A percentile compares a stretch with the other conserved stretches of the same genome.
Evolutionary conservation across 2,113 vertebrate genomes (phyloP).

Genomic region (Indri indri): DNA sequence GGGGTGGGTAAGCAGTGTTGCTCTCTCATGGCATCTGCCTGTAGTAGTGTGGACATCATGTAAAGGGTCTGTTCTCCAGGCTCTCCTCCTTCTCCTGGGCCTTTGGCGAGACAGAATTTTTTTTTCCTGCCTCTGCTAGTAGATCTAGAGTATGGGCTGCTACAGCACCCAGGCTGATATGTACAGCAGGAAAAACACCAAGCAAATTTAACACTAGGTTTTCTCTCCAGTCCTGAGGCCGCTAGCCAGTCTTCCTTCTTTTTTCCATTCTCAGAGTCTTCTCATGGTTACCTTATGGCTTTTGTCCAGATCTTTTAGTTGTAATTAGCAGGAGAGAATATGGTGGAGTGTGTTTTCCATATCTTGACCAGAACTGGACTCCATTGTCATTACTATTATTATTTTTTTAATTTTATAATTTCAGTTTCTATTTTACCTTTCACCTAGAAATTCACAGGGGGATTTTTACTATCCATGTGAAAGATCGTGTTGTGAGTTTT

Average conservation of each 20-base stretch:
- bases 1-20: not conserved
- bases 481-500: not conserved
- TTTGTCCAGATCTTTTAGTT: not conserved
- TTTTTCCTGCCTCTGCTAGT: not conserved
- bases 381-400: not conserved
- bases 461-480: not conserved
- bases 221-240: not conserved
- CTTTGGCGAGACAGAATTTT: not conserved
- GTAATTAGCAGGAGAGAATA: not conserved
- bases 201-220: not conserved
- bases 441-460: not conserved
- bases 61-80: not conserved
- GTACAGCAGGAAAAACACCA: not conserved
- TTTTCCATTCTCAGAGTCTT: not conserved
- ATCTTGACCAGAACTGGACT: not conserved
- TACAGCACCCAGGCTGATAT: not conserved
- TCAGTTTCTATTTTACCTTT: not conserved
- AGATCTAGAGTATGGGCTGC: not conserved
- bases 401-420: not conserved
- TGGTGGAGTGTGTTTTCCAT: not conserved
- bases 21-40: not conserved
- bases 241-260: not conserved
- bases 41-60: not conserved
- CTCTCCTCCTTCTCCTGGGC: not conserved
- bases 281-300: not conserved